A percentile compares a stretch with the other conserved stretches of the same genome.
Conservation (phyloP, 1,140 invertebrate genomes). For the Dendrolimus kikuchii region DNA sequence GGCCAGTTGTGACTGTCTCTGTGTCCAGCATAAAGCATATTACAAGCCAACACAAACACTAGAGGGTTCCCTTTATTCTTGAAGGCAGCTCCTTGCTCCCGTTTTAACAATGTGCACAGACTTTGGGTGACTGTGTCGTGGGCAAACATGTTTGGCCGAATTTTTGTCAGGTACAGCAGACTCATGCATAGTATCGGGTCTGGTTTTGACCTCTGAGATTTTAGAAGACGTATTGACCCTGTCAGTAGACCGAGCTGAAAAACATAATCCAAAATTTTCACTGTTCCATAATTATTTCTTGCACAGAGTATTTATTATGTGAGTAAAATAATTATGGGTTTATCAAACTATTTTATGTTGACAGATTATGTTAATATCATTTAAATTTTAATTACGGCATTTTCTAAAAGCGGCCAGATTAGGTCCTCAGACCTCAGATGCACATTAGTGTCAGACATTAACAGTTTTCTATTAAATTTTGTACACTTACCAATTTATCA, state of each 20-base stretch:
- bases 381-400: no score
- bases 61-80: conserved; percentile 85
- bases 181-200: conserved; percentile 85
- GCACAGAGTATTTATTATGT: no score
- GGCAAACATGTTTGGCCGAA: conserved; percentile 83
- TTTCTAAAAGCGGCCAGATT: no score
- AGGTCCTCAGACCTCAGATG: no score
- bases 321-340: neutral
- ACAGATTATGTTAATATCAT: no score
- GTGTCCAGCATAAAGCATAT: conserved; percentile 88
- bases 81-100: conserved; percentile 82
- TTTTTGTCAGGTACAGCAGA: conserved; percentile 87
- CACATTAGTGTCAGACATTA: no score
- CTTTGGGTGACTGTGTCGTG: conserved; percentile 87
- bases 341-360: neutral
- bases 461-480: no score
- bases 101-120: conserved; percentile 86
- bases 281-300: neutral
- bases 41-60: conserved; percentile 89
- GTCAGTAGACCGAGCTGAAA: conserved; percentile 60
- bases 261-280: conserved; percentile 7
- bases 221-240: conserved; percentile 79
- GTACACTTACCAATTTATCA: conserved; percentile 57
- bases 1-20: conserved; percentile 85
- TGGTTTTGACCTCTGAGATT: conserved; percentile 82